Conservation (phyloP, 2,888 invertebrate species). For the Dromius quadrimaculatus region DNA sequence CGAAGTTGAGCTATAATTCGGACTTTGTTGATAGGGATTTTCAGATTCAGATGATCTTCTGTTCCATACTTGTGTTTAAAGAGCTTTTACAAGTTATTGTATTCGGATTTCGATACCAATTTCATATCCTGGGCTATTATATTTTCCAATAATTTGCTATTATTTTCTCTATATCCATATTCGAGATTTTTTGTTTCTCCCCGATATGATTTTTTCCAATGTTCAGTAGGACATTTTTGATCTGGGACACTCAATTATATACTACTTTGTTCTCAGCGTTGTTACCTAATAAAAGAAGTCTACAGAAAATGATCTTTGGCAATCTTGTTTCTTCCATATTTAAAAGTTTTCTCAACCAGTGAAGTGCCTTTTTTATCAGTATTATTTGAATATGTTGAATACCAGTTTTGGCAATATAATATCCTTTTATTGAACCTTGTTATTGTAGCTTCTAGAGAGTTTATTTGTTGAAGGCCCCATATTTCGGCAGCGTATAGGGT, state of each 20-base stretch:
- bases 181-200: neutral
- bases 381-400: neutral
- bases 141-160: neutral
- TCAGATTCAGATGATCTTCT: neutral
- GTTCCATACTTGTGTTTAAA: neutral
- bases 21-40: neutral
- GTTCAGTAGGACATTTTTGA: neutral
- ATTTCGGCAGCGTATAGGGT: slow-evolving; percentile 1
- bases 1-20: neutral
- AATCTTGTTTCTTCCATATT: neutral
- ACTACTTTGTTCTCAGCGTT: neutral
- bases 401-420: slow-evolving; percentile 1
- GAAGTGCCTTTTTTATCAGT: neutral
- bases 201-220: neutral
- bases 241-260: neutral
- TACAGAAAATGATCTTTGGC: neutral
- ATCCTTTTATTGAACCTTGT: neutral
- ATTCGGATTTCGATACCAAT: neutral
- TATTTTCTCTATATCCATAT: neutral
- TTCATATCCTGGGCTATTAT: neutral
- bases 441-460: neutral
- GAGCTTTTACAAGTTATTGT: neutral
- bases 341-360: neutral
- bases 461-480: neutral
- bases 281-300: neutral